A percentile compares a stretch with the other conserved stretches of the same genome.
These are phyloP conservation scores for Chrosomus eos DNA, from an alignment of 2,797 vertebrate genomes.

Conservation along the genomic window DNA sequence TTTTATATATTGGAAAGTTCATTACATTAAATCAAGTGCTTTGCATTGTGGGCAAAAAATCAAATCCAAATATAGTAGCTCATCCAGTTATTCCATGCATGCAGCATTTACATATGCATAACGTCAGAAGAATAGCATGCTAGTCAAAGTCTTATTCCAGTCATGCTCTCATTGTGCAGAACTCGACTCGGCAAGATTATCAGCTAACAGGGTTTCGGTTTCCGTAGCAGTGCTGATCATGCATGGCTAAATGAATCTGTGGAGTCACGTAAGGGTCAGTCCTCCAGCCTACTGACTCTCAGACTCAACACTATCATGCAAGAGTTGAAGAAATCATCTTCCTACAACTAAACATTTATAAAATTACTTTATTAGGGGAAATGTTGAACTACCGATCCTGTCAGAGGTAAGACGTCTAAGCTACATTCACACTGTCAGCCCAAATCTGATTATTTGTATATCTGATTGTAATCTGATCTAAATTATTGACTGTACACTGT, in stretches of 20 bases:
- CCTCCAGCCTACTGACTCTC: neutral
- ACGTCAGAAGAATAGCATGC: neutral
- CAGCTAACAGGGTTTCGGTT: slow-evolving; percentile 16
- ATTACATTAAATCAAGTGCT: neutral
- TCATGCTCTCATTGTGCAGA: slow-evolving; percentile 6
- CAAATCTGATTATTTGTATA: neutral
- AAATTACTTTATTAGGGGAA: neutral
- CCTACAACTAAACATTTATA: neutral
- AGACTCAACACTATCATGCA: neutral
- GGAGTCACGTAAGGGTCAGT: neutral
- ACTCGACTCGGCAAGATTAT: neutral
- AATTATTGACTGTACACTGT: neutral
- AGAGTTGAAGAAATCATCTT: neutral
- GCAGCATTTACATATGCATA: neutral
- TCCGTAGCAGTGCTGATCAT: slow-evolving; percentile 34
- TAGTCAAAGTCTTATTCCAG: neutral
- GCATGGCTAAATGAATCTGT: slow-evolving; percentile 41
- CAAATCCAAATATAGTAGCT: neutral
- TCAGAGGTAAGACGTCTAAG: neutral
- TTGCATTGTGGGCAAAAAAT: neutral
- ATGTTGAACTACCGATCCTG: neutral
- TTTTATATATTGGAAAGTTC: neutral
- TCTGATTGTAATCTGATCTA: neutral
- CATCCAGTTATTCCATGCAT: neutral
- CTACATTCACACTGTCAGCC: too few relatives aligned